Percentiles rank a stretch among this genome's conserved stretches.
Evolutionary conservation across 2,888 invertebrate genomes (phyloP).

Genomic region (Protophormia terraenovae): DNA sequence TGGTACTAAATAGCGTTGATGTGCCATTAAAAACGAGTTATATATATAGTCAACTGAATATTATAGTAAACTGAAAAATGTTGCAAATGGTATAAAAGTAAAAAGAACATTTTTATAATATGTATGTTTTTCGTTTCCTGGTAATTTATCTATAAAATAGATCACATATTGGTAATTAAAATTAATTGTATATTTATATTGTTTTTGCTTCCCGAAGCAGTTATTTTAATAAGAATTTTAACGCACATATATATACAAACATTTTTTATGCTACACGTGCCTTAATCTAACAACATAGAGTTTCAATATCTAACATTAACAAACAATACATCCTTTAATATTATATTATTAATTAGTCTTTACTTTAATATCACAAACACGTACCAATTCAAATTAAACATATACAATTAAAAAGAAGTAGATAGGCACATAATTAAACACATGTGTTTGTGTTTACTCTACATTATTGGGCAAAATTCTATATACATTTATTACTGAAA

Average conservation of each 20-base stretch:
- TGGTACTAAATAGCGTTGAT: too few relatives aligned
- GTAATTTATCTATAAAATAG: background rate
- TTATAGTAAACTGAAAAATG: too few relatives aligned
- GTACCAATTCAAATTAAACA: conserved; percentile 2
- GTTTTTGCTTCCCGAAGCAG: background rate
- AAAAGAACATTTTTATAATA: too few relatives aligned
- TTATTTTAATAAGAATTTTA: background rate
- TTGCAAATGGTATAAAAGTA: too few relatives aligned
- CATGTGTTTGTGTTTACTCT: background rate
- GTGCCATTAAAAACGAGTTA: too few relatives aligned
- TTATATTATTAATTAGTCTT: conserved; percentile 8
- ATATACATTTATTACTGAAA: too few relatives aligned
- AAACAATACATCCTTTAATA: background rate
- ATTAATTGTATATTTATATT: background rate
- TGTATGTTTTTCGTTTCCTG: too few relatives aligned
- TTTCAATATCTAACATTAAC: background rate
- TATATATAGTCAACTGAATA: too few relatives aligned
- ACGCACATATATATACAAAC: background rate
- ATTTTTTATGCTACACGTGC: background rate
- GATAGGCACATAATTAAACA: background rate
- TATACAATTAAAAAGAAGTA: background rate
- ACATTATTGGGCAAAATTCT: background rate
- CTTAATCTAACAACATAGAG: background rate
- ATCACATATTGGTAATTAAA: background rate
- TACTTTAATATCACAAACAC: background rate